Percentiles rank a stretch among this genome's conserved stretches.
Conservation (phyloP, 2,113 vertebrate species). For the Panthera leo region DNA sequence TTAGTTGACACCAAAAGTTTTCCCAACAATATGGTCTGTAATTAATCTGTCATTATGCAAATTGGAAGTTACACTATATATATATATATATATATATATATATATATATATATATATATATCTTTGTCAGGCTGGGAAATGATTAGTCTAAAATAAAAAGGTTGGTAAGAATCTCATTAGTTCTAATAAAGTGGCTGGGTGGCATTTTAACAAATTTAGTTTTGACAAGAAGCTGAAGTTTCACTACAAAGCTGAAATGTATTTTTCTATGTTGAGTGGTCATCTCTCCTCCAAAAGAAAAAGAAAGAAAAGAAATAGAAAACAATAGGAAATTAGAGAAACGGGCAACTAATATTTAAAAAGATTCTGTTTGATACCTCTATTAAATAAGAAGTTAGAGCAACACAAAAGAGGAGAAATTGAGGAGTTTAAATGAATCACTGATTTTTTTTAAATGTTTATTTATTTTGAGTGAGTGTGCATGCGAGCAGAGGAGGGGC, state of each 20-base stretch:
- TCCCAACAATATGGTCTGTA: neutral
- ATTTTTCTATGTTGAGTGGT: conserved; percentile 42
- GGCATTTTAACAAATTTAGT: conserved; percentile 53
- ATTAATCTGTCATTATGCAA: conserved; percentile 50
- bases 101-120: neutral
- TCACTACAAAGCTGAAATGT: conserved; percentile 34
- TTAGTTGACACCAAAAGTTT: conserved; percentile 43
- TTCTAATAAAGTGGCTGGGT: conserved; percentile 36
- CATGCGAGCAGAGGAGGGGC: no score
- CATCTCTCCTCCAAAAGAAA: neutral
- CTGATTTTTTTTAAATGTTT: no score
- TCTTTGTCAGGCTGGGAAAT: neutral
- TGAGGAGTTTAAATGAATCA: neutral
- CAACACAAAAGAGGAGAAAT: neutral
- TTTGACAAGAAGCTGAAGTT: neutral
- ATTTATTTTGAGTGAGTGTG: no score
- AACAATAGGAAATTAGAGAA: neutral
- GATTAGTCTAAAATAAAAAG: conserved; percentile 59
- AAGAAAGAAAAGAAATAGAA: neutral
- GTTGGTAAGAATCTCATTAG: conserved; percentile 54
- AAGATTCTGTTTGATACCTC: neutral
- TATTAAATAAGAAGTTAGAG: neutral
- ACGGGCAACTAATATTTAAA: neutral
- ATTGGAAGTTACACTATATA: neutral
- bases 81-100: neutral